A percentile compares a stretch with the other conserved stretches of the same genome.
phyloP scores from a whole-genome alignment of 1,140 invertebrate species.

The Pectinophora gossypiella region DNA sequence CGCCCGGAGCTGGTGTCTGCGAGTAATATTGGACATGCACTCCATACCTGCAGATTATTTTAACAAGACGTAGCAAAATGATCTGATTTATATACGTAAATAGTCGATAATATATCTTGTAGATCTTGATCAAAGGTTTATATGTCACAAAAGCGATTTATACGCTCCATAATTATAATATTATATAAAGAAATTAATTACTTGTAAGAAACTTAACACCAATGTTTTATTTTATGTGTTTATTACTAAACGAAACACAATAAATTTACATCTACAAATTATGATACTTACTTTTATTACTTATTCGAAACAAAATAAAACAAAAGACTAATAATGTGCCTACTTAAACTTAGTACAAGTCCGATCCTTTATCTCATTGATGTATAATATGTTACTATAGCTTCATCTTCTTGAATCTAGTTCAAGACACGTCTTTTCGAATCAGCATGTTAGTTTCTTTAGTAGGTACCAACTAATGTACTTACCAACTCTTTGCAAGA shows the following conservation, averaged over 20 bases:
- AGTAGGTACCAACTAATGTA: too few species aligned
- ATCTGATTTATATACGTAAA: conserved; percentile 38
- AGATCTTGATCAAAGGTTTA: neutral
- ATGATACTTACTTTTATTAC: neutral
- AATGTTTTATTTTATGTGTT: conserved; percentile 57
- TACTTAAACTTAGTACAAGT: too few species aligned
- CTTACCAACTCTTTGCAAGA: too few species aligned
- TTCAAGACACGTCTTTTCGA: too few species aligned
- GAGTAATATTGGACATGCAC: too few species aligned
- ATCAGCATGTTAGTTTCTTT: too few species aligned
- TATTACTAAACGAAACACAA: conserved; percentile 56
- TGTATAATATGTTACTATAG: too few species aligned
- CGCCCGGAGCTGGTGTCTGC: too few species aligned
- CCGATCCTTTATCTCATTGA: too few species aligned
- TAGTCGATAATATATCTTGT: neutral
- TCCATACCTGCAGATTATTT: too few species aligned
- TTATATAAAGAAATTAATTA: conserved; percentile 35
- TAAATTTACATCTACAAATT: conserved; percentile 49
- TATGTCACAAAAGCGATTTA: conserved; percentile 45
- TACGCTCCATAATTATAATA: conserved; percentile 33
- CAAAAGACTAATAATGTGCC: neutral
- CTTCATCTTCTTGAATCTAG: too few species aligned
- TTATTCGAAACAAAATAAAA: neutral
- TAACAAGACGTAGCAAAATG: conserved; percentile 18
- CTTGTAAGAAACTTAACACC: conserved; percentile 39